Evolutionary conservation across 2,113 vertebrate species (phyloP).

Genomic region (Entosphenus tridentatus): DNA sequence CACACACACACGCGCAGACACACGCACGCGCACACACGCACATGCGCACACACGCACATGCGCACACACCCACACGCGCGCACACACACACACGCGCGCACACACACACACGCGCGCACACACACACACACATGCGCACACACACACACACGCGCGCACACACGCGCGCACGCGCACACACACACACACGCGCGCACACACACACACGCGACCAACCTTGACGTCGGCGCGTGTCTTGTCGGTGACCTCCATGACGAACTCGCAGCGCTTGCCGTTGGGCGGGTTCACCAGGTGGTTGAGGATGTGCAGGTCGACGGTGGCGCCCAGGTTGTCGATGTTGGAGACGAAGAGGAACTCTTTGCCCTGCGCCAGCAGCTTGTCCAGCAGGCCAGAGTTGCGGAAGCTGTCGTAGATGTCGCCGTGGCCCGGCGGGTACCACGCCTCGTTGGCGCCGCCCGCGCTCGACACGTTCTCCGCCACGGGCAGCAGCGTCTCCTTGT

Average conservation of each 20-base stretch:
- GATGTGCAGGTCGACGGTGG: slow-evolving; percentile 86
- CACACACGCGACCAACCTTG: slow-evolving; percentile 33
- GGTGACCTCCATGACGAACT: slow-evolving; percentile 97
- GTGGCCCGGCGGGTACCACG: slow-evolving; percentile 86
- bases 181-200: too few species aligned
- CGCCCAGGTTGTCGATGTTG: slow-evolving; percentile 93
- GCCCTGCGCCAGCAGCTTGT: slow-evolving; percentile 47
- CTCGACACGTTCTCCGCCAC: slow-evolving; percentile 45
- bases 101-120: too few species aligned
- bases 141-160: too few species aligned
- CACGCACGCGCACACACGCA: too few species aligned
- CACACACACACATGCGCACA: too few species aligned
- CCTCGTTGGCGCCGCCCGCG: slow-evolving; percentile 50
- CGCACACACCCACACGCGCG: too few species aligned
- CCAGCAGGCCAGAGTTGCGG: slow-evolving; percentile 61
- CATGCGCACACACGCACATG: too few species aligned
- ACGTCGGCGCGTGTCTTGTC: slow-evolving; percentile 87
- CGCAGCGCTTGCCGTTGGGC: slow-evolving; percentile 53
- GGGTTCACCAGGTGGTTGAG: slow-evolving; percentile 75
- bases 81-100: too few species aligned
- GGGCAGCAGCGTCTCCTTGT: slow-evolving; percentile 80
- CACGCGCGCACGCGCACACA: too few species aligned
- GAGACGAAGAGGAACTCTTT: slow-evolving; percentile 96
- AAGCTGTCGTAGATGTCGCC: slow-evolving; percentile 87
- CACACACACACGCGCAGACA: not conserved